phyloP scores from a whole-genome alignment of 2,797 vertebrate species.

The Spinus olivaceus region DNA sequence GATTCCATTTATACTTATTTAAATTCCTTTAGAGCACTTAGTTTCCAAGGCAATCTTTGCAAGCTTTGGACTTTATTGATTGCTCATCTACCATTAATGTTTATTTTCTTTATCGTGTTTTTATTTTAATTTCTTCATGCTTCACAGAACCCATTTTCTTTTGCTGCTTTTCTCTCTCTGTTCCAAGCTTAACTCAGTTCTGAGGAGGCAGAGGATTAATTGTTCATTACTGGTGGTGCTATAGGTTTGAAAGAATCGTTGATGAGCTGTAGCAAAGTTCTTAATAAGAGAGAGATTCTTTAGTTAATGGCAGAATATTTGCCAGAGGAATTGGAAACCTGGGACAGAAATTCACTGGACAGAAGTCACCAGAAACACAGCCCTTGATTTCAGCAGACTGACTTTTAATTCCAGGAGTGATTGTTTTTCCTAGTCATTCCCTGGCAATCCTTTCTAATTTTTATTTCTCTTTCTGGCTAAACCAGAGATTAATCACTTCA shows the following conservation, averaged over 20 bases:
- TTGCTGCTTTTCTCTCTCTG: slow-evolving; percentile 4
- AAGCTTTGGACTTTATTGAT: slow-evolving; percentile 50
- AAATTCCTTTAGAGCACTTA: slow-evolving; percentile 35
- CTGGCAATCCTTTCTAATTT: not conserved
- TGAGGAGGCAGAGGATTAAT: slow-evolving; percentile 37
- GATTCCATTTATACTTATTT: slow-evolving; percentile 44
- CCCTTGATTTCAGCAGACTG: not conserved
- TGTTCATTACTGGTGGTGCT: slow-evolving; percentile 30
- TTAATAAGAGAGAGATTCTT: not conserved
- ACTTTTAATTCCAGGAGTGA: not conserved
- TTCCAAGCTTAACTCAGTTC: slow-evolving; percentile 13
- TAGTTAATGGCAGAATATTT: not conserved
- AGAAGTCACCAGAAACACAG: not conserved
- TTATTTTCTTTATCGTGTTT: slow-evolving; percentile 55
- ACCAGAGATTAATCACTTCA: not conserved
- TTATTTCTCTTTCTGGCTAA: not conserved
- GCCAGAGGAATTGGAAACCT: not conserved
- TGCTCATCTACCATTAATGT: slow-evolving; percentile 26
- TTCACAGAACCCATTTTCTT: slow-evolving; percentile 55
- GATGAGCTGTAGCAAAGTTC: slow-evolving; percentile 26
- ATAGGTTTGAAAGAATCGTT: slow-evolving; percentile 39
- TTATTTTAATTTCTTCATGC: slow-evolving; percentile 61
- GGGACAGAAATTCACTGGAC: not conserved
- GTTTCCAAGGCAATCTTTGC: slow-evolving; percentile 34
- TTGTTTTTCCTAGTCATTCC: not conserved